These are phyloP conservation scores for Nomada hirtipes DNA, from an alignment of 2,888 invertebrate genomes.

Conservation along the genomic window DNA sequence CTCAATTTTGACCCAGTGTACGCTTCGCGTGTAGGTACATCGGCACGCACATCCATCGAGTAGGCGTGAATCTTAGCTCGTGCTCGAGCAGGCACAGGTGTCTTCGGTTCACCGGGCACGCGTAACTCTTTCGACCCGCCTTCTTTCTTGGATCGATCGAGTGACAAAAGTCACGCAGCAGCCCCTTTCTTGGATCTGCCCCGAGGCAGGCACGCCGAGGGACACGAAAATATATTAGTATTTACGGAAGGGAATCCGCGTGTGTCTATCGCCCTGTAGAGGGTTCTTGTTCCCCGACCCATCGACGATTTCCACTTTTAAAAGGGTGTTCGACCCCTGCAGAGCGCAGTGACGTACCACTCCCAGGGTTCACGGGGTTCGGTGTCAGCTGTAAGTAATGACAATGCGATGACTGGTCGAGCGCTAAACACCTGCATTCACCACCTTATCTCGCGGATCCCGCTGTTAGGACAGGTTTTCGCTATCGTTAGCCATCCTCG, in stretches of 20 bases:
- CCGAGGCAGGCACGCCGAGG: no score
- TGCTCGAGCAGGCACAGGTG: neutral
- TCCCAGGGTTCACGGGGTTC: conserved; percentile 52
- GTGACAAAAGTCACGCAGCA: no score
- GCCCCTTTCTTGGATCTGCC: neutral
- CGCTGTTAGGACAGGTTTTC: conserved; percentile 79
- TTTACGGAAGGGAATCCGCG: conserved; percentile 16
- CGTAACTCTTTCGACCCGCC: neutral
- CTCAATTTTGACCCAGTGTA: neutral
- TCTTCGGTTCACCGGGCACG: no score
- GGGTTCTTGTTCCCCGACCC: conserved; percentile 36
- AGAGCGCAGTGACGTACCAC: conserved; percentile 66
- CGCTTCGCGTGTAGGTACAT: neutral
- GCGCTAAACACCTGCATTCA: conserved; percentile 82
- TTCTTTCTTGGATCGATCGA: neutral
- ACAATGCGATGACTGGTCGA: conserved; percentile 81
- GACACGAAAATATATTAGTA: neutral
- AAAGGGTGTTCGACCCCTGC: conserved; percentile 71
- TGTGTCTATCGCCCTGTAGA: neutral
- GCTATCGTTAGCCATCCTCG: conserved; percentile 72
- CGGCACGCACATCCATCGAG: neutral
- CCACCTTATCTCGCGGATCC: conserved; percentile 81
- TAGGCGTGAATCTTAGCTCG: neutral
- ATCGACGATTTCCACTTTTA: conserved; percentile 45
- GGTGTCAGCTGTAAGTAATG: conserved; percentile 80